Base-by-base conservation (phyloP, 1,140 invertebrate genomes). In the Drosophila lacteicornis region DNA sequence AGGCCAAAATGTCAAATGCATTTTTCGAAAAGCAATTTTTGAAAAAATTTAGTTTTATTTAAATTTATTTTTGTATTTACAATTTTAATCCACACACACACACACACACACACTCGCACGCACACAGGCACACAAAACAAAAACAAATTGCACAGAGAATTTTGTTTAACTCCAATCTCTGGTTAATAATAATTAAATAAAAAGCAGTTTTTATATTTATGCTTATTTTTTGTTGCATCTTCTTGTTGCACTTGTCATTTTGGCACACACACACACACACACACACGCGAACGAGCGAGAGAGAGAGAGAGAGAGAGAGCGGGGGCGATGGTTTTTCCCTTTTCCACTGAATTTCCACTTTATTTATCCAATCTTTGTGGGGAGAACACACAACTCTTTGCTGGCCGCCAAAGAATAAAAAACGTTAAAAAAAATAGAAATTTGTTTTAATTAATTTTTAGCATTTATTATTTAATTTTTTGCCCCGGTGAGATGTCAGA, bases 231-330 rank as follows among this genome's bases (percentile, higher is more conserved):
- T 45, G n/a, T 66, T 45, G 27, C n/a, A 36, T 45, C 53, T 66
- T 66, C 27, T 17, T 66, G 27, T 66, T 66, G 62, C 62, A 66
- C 62, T 66, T 66, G 57, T 66, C 57, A 66, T 45, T 62, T 62
- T 62, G 62, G 59, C 62, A 30, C 50, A 42, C 61, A 63, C 60
- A 55, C 36, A 19, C 7, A 42, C 36, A 45, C 25, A n/a, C n/a
- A n/a, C 27, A 33, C 6, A 43, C 22, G 25, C 61, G 62, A 56
- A 45, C 62, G 40, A 61, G 19, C 62, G 56, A 25, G 61, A 13
- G 17, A 25, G 60, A 17, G 22, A 40, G 56, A 17, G 57, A 43
- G 25, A 8, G 13, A 57, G 38, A 27, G 36, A 43, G 55, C 11
- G 55, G 61, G 61, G 51, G 61, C 51, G 61, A 59, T 57, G 36